These are phyloP conservation scores for Aotus griseimembra DNA, from an alignment of 2,797 vertebrate genomes.

Conservation along the genomic window DNA sequence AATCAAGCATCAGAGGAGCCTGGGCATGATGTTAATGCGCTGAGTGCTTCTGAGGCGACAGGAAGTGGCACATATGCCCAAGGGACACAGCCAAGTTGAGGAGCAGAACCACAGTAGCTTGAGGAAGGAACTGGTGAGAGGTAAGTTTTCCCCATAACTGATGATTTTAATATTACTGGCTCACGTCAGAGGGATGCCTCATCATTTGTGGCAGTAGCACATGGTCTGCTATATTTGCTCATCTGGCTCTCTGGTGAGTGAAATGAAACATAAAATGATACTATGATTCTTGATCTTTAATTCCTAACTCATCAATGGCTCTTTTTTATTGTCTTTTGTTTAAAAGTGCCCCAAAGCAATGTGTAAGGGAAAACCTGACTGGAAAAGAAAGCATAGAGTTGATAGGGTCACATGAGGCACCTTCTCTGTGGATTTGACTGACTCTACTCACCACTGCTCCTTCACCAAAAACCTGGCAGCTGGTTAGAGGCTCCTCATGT, in stretches of 20 bases:
- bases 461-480: neutral
- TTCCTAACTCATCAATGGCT: neutral
- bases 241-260: constrained; percentile 10
- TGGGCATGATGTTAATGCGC: neutral
- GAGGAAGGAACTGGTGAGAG: neutral
- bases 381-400: neutral
- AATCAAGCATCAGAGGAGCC: neutral
- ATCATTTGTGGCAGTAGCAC: neutral
- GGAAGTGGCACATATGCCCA: neutral
- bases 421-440: neutral
- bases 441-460: neutral
- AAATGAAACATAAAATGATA: constrained; percentile 48
- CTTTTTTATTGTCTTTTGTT: neutral
- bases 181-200: neutral
- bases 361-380: neutral
- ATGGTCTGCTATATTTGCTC: neutral
- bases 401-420: neutral
- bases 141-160: neutral
- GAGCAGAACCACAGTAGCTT: neutral
- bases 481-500: neutral
- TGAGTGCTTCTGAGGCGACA: neutral
- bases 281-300: constrained; percentile 43
- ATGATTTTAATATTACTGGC: neutral
- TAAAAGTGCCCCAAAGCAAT: neutral
- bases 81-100: neutral